These are phyloP conservation scores for Vireo altiloquus DNA, from an alignment of 2,113 vertebrate genomes.

Conservation along the genomic window DNA sequence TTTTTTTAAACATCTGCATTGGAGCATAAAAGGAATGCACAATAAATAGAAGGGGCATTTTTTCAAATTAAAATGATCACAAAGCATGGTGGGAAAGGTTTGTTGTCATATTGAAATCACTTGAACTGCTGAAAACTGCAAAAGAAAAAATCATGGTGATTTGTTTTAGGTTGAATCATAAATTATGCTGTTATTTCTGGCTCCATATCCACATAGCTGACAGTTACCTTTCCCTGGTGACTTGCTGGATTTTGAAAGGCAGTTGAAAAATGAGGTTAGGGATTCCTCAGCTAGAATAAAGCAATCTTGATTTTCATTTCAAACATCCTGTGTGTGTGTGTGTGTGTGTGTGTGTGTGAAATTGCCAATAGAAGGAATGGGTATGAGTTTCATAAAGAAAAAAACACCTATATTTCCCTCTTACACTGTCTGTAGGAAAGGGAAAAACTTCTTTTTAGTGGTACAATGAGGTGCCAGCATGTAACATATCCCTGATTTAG, in stretches of 20 bases:
- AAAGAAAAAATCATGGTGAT: not conserved
- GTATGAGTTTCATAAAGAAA: not conserved
- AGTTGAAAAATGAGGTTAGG: not conserved
- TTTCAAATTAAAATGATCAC: not conserved
- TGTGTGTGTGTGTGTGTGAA: not conserved
- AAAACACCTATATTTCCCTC: rapidly evolving
- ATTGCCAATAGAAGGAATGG: not conserved
- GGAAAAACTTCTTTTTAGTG: not conserved
- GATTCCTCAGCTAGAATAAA: not conserved
- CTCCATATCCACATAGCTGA: not conserved
- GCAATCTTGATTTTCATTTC: not conserved
- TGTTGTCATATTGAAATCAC: not conserved
- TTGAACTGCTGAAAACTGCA: not conserved
- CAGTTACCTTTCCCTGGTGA: not conserved
- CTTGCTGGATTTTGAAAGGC: not conserved
- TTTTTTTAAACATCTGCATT: not conserved
- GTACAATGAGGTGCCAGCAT: not conserved
- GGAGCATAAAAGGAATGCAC: not conserved
- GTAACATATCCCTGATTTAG: not conserved
- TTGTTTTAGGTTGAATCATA: not conserved
- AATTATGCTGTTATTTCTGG: not conserved
- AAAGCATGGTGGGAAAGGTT: not conserved
- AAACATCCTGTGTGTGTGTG: not conserved
- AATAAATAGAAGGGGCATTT: not conserved
- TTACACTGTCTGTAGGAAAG: not conserved